These are phyloP conservation scores for Phortica magna DNA, from an alignment of 2,888 invertebrate genomes.

Conservation along the genomic window DNA sequence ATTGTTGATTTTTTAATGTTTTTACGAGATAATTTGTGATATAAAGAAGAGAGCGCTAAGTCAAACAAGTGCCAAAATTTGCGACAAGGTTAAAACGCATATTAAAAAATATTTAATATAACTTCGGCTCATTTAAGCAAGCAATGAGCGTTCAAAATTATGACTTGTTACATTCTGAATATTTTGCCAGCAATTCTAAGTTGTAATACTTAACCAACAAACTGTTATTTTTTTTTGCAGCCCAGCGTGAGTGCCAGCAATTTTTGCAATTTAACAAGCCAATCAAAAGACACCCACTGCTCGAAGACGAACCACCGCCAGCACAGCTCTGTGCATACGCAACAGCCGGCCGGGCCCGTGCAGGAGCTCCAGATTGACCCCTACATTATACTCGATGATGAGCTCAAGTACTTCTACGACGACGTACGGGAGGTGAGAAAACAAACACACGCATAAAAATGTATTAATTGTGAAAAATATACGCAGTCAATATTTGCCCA, in stretches of 20 bases:
- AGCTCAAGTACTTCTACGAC: conserved; percentile 90
- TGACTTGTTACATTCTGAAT: conserved; percentile 49
- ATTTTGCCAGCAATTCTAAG: conserved; percentile 60
- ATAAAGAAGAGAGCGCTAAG: too few species aligned
- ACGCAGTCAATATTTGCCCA: neutral
- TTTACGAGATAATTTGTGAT: too few species aligned
- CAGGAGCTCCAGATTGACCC: conserved; percentile 91
- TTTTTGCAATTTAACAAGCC: conserved; percentile 47
- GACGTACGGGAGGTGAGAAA: conserved; percentile 89
- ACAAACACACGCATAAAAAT: neutral
- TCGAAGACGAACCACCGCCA: conserved; percentile 75
- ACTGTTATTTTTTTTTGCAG: conserved; percentile 35
- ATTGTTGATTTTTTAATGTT: too few species aligned
- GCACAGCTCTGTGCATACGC: conserved; percentile 87
- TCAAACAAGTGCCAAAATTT: too few species aligned
- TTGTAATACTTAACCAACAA: conserved; percentile 45
- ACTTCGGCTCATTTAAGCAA: too few species aligned
- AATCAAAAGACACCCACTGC: conserved; percentile 50
- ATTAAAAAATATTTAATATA: too few species aligned
- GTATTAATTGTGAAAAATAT: neutral
- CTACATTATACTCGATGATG: conserved; percentile 90
- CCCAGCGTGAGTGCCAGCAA: conserved; percentile 56
- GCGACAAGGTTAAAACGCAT: too few species aligned
- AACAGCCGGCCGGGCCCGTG: conserved; percentile 86
- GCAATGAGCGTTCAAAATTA: neutral